Conservation (phyloP, 2,888 invertebrate genomes). For the Bellardia pandia region DNA sequence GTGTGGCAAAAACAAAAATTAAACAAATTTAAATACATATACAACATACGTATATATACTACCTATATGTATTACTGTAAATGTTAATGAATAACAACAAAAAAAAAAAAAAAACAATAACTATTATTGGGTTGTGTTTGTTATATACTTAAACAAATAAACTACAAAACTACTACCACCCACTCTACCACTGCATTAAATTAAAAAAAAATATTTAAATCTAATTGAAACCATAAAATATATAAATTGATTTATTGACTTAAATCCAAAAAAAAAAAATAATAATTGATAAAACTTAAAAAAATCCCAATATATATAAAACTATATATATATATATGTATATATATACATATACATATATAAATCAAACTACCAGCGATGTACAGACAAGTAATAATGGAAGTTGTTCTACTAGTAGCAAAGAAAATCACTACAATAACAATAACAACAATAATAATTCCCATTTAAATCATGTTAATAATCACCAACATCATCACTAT, state of each 20-base stretch:
- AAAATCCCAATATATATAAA: slow-evolving; percentile 24
- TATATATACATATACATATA: slow-evolving; percentile 40
- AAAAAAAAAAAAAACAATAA: slow-evolving; percentile 15
- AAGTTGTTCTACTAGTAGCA: slow-evolving; percentile 76
- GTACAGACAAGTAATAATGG: slow-evolving; percentile 84
- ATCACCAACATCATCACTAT: slow-evolving; percentile 77
- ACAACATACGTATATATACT: slow-evolving; percentile 80
- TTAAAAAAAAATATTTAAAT: slow-evolving; percentile 17
- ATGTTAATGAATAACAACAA: slow-evolving; percentile 58
- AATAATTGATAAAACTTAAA: slow-evolving; percentile 25
- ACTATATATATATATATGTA: slow-evolving; percentile 34
- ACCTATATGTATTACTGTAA: slow-evolving; percentile 76
- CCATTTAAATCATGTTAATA: slow-evolving; percentile 76
- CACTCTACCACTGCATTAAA: slow-evolving; percentile 62
- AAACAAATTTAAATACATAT: slow-evolving; percentile 77
- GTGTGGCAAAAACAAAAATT: slow-evolving; percentile 70
- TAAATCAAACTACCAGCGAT: slow-evolving; percentile 79
- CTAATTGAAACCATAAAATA: slow-evolving; percentile 31
- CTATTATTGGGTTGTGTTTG: slow-evolving; percentile 65
- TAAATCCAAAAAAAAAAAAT: slow-evolving; percentile 48
- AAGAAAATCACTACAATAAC: slow-evolving; percentile 83
- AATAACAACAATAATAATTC: slow-evolving; percentile 81
- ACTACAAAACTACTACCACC: slow-evolving; percentile 56
- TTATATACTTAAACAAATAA: slow-evolving; percentile 37
- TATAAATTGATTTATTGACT: slow-evolving; percentile 33